These are phyloP conservation scores for Tanytarsus gracilentus DNA, from an alignment of 2,888 invertebrate species.

Conservation along the genomic window DNA sequence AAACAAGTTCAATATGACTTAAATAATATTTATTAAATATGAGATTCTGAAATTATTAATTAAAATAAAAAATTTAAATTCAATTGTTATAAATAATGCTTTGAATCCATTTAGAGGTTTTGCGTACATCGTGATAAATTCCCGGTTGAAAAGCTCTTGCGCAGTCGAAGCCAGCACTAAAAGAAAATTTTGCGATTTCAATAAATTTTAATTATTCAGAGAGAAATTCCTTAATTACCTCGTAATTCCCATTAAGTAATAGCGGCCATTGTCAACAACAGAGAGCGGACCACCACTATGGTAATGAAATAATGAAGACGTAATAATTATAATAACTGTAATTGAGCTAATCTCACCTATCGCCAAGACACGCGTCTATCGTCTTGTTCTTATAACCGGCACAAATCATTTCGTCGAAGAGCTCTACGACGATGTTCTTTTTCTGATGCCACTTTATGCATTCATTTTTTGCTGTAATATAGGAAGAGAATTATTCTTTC, in stretches of 20 bases:
- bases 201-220: too few relatives aligned
- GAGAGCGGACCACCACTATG: constrained; percentile 73
- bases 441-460: constrained; percentile 73
- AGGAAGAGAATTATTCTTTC: not conserved
- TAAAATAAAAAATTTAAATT: too few relatives aligned
- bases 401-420: constrained; percentile 72
- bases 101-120: constrained; percentile 60
- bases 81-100: constrained; percentile 43
- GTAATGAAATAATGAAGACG: not conserved
- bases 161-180: constrained; percentile 75
- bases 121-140: constrained; percentile 72
- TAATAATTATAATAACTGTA: not conserved
- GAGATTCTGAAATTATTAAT: too few relatives aligned
- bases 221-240: not conserved
- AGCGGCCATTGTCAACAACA: constrained; percentile 59
- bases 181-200: too few relatives aligned
- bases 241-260: constrained; percentile 71
- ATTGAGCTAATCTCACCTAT: not conserved
- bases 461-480: constrained; percentile 52
- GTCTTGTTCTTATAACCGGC: constrained; percentile 44
- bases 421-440: constrained; percentile 68
- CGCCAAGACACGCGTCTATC: constrained; percentile 8
- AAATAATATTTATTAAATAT: too few relatives aligned
- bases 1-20: too few relatives aligned
- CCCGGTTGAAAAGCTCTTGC: constrained; percentile 79